Percentiles rank a stretch among this genome's conserved stretches.
Conservation (phyloP, 2,888 invertebrate species). For the Caenorhabditis auriculariae region DNA sequence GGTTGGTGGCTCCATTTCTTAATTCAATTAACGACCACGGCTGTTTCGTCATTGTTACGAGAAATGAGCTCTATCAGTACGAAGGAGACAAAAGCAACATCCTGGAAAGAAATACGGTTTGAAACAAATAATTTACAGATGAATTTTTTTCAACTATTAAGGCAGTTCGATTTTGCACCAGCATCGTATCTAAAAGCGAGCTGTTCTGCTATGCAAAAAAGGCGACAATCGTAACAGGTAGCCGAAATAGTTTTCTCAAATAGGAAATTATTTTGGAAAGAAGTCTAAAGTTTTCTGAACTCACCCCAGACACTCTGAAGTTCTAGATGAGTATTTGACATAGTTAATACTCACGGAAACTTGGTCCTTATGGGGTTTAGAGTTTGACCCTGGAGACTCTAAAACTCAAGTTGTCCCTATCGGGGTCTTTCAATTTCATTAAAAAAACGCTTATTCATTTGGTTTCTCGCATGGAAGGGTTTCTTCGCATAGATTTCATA, state of each 20-base stretch:
- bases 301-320: no score
- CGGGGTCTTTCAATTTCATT: no score
- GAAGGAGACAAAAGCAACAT: constrained; percentile 44
- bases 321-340: no score
- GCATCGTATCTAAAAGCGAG: constrained; percentile 45
- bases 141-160: constrained; percentile 4
- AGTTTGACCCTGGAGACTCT: no score
- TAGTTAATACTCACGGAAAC: no score
- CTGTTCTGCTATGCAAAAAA: constrained; percentile 35
- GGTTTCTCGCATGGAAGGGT: no score
- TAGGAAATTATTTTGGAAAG: no score
- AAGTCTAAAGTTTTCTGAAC: no score
- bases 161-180: constrained; percentile 49
- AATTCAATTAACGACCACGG: constrained; percentile 34
- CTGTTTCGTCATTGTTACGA: constrained; percentile 46
- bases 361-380: no score
- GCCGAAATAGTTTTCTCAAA: constrained; percentile 1
- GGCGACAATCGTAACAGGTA: constrained; percentile 31
- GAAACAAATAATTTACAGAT: neutral
- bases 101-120: constrained; percentile 45
- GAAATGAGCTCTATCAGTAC: constrained; percentile 40
- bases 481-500: no score
- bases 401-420: no score
- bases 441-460: no score
- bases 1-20: constrained; percentile 37